A percentile compares a stretch with the other conserved stretches of the same genome.
Conservation (phyloP, 2,888 invertebrate species). For the Odontothrips loti region DNA sequence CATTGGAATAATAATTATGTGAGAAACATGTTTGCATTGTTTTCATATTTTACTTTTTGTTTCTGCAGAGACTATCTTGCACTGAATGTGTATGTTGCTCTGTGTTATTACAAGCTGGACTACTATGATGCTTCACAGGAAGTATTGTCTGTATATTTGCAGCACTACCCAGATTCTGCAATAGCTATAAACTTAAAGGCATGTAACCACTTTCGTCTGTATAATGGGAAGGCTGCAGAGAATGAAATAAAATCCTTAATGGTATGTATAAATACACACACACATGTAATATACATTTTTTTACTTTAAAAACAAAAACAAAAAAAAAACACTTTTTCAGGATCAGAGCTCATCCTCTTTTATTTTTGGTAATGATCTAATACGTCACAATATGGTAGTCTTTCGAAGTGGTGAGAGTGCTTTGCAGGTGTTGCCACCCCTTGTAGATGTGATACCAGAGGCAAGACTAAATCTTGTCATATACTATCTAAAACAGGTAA, state of each 20-base stretch:
- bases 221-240: slow-evolving; percentile 93
- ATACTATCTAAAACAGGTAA: slow-evolving; percentile 75
- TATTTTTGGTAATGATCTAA: slow-evolving; percentile 64
- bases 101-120: slow-evolving; percentile 97
- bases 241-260: slow-evolving; percentile 76
- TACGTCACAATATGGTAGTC: slow-evolving; percentile 92
- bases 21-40: slow-evolving; percentile 26
- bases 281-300: background rate
- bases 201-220: slow-evolving; percentile 77
- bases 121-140: slow-evolving; percentile 98
- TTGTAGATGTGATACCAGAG: slow-evolving; percentile 94
- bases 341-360: slow-evolving; percentile 64
- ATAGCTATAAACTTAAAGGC: slow-evolving; percentile 92
- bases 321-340: slow-evolving; percentile 38
- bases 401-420: slow-evolving; percentile 93
- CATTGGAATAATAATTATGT: background rate
- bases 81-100: slow-evolving; percentile 91
- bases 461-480: slow-evolving; percentile 94
- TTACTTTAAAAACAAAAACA: background rate
- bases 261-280: slow-evolving; percentile 38
- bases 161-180: slow-evolving; percentile 87
- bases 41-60: slow-evolving; percentile 40
- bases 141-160: slow-evolving; percentile 88
- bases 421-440: slow-evolving; percentile 81
- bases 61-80: slow-evolving; percentile 76